These are phyloP conservation scores for Alouatta palliata DNA, from an alignment of 2,113 vertebrate species.

Conservation along the genomic window DNA sequence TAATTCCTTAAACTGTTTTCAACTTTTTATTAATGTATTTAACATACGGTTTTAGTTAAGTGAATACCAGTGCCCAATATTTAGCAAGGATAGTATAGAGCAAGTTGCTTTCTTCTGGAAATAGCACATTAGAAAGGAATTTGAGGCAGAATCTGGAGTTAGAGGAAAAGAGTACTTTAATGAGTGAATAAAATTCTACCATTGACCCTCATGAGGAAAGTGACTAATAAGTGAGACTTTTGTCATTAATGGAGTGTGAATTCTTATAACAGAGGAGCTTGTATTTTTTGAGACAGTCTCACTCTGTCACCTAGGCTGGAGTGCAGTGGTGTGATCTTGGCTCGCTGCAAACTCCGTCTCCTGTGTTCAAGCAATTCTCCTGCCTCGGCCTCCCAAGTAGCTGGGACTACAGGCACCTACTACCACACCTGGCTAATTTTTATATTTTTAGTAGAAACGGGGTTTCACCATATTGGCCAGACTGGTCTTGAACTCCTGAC, in stretches of 20 bases:
- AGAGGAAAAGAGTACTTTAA: not conserved
- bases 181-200: conserved; percentile 31
- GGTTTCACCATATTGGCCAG: too few species aligned
- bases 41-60: not conserved
- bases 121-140: not conserved
- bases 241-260: not conserved
- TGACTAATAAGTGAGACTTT: not conserved
- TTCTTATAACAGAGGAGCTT: not conserved
- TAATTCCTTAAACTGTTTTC: conserved; percentile 10
- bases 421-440: too few species aligned
- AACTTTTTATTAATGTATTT: not conserved
- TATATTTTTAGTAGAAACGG: too few species aligned
- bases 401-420: too few species aligned
- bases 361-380: too few species aligned
- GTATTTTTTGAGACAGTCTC: not conserved
- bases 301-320: too few species aligned
- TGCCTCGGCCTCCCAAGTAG: too few species aligned
- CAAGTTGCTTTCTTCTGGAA: not conserved
- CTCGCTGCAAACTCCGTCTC: too few species aligned
- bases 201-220: not conserved
- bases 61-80: not conserved
- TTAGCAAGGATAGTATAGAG: not conserved
- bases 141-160: not conserved
- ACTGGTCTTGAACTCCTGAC: too few species aligned
- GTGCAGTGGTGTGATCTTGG: too few species aligned